Evolutionary conservation across 2,888 invertebrate species (phyloP).

Genomic region (Colostygia pectinataria): DNA sequence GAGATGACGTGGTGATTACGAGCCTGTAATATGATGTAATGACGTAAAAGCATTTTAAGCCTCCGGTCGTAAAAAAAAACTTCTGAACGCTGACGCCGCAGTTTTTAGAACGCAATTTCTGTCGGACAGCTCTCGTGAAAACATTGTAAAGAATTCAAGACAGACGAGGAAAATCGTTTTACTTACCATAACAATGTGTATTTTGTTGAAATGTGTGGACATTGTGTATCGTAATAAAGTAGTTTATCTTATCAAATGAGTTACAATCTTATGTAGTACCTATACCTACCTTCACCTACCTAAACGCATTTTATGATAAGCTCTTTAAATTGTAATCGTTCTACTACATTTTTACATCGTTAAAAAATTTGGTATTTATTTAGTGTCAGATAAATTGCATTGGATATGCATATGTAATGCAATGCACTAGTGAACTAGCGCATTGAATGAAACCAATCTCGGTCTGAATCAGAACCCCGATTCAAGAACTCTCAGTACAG

Average conservation of each 20-base stretch:
- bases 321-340: too few relatives aligned
- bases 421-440: background rate
- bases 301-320: too few relatives aligned
- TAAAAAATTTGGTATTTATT: too few relatives aligned
- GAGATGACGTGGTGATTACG: conserved; percentile 49
- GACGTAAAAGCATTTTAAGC: conserved; percentile 55
- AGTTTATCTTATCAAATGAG: conserved; percentile 51
- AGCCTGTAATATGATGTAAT: conserved; percentile 51
- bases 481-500: background rate
- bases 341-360: conserved; percentile 51
- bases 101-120: conserved; percentile 37
- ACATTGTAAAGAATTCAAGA: conserved; percentile 20
- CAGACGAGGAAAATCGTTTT: conserved; percentile 21
- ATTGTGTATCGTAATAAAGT: conserved; percentile 35
- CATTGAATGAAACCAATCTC: background rate
- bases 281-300: too few relatives aligned
- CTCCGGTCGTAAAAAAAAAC: conserved; percentile 38
- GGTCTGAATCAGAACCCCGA: background rate
- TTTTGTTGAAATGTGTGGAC: conserved; percentile 12
- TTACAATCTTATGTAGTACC: conserved; percentile 43
- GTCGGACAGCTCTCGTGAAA: conserved; percentile 19
- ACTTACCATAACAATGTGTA: conserved; percentile 14
- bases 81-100: conserved; percentile 34
- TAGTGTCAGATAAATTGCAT: too few relatives aligned
- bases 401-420: background rate